Percentiles rank a stretch among this genome's conserved stretches.
Conservation (phyloP, 2,797 vertebrate species). For the Euthynnus affinis region DNA sequence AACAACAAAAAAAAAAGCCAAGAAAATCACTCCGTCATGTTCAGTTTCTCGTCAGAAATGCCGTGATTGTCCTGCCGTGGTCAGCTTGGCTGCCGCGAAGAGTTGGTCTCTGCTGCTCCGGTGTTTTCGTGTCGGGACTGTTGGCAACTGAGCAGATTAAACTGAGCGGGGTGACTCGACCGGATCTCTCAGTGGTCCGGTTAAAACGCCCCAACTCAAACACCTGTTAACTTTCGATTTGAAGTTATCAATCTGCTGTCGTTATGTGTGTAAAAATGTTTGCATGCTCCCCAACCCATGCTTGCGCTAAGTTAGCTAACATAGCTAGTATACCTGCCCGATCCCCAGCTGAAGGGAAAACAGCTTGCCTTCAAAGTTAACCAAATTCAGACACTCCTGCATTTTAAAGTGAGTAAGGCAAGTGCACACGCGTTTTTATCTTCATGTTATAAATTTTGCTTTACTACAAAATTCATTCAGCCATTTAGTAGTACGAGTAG, state of each 20-base stretch:
- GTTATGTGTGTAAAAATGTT: neutral
- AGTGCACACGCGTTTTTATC: too few relatives aligned
- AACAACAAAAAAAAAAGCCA: slow-evolving; percentile 72
- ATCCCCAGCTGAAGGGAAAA: neutral
- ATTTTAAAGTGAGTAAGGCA: neutral
- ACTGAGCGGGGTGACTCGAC: slow-evolving; percentile 67
- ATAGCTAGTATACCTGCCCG: neutral
- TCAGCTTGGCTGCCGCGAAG: slow-evolving; percentile 83
- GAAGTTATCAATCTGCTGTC: too few relatives aligned
- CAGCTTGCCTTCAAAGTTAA: too few relatives aligned
- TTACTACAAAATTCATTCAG: too few relatives aligned
- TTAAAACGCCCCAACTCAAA: slow-evolving; percentile 69
- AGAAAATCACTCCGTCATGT: slow-evolving; percentile 64
- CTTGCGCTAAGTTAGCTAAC: slow-evolving; percentile 39
- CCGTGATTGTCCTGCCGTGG: slow-evolving; percentile 62
- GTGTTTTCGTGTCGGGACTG: slow-evolving; percentile 50
- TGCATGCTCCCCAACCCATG: neutral
- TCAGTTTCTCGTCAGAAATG: slow-evolving; percentile 66
- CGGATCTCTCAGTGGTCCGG: slow-evolving; percentile 42
- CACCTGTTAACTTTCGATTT: slow-evolving; percentile 5
- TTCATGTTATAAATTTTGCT: too few relatives aligned
- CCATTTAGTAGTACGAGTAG: too few relatives aligned
- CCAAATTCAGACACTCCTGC: too few relatives aligned
- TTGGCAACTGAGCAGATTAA: slow-evolving; percentile 74
- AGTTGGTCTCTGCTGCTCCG: slow-evolving; percentile 81